Evolutionary conservation across 2,888 invertebrate species (phyloP).

Genomic region (Euclidia mi): DNA sequence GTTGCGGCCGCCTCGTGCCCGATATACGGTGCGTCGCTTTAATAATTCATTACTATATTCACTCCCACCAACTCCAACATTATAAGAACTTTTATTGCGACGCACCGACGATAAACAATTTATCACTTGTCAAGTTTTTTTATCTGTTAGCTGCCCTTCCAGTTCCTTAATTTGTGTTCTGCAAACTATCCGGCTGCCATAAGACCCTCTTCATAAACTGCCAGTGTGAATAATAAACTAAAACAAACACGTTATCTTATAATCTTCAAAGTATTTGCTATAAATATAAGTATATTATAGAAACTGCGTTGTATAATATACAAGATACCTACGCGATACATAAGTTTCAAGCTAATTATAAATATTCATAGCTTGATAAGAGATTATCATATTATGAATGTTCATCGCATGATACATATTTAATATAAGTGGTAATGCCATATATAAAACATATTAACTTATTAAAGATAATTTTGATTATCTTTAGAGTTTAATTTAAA

Average conservation of each 20-base stretch:
- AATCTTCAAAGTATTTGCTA: too few species aligned
- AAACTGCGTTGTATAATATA: too few species aligned
- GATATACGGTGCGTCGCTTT: slow-evolving; percentile 31
- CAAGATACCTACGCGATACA: too few species aligned
- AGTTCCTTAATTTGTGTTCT: slow-evolving; percentile 22
- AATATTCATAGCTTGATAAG: too few species aligned
- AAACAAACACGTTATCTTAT: neutral
- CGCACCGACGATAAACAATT: slow-evolving; percentile 19
- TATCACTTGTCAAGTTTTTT: slow-evolving; percentile 19
- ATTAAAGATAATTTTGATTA: too few species aligned
- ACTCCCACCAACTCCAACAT: slow-evolving; percentile 30
- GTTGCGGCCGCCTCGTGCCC: slow-evolving; percentile 26
- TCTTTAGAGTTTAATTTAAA: too few species aligned
- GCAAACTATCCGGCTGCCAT: slow-evolving; percentile 13
- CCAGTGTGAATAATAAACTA: slow-evolving; percentile 6
- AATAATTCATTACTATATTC: slow-evolving; percentile 51
- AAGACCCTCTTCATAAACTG: slow-evolving; percentile 12
- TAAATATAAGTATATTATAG: too few species aligned
- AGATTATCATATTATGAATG: too few species aligned
- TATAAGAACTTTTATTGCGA: slow-evolving; percentile 37
- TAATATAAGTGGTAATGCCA: too few species aligned
- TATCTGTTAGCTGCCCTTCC: slow-evolving; percentile 11
- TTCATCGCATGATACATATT: too few species aligned
- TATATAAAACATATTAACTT: too few species aligned
- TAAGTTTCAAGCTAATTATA: too few species aligned